phyloP scores from a whole-genome alignment of 2,888 invertebrate species.

The Himalopsyche anomala region DNA sequence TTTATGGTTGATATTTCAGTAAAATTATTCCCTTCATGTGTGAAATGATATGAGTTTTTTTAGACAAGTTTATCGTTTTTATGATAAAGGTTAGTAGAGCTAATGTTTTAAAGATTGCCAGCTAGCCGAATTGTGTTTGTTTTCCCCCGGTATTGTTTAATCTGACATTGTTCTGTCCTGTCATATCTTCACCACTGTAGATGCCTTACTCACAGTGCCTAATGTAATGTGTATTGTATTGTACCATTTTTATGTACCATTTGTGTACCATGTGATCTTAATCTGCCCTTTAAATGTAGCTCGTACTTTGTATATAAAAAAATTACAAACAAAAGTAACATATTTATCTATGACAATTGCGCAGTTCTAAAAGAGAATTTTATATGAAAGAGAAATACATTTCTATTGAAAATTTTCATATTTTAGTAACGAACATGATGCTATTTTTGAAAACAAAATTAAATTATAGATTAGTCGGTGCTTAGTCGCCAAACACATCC shows the following conservation, averaged over 20 bases:
- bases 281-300: slow-evolving; percentile 65
- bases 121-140: slow-evolving; percentile 8
- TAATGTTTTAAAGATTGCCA: slow-evolving; percentile 8
- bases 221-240: slow-evolving; percentile 74
- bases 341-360: slow-evolving; percentile 57
- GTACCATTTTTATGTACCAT: slow-evolving; percentile 66
- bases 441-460: slow-evolving; percentile 55
- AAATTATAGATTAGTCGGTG: slow-evolving; percentile 43
- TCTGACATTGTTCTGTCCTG: slow-evolving; percentile 68
- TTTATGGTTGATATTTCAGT: too few relatives aligned
- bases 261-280: slow-evolving; percentile 66
- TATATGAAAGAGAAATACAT: slow-evolving; percentile 55
- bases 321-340: slow-evolving; percentile 65
- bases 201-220: slow-evolving; percentile 92
- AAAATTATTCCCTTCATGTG: too few relatives aligned
- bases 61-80: not conserved
- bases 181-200: slow-evolving; percentile 85
- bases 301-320: slow-evolving; percentile 64
- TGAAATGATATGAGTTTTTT: too few relatives aligned
- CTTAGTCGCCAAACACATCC: not conserved
- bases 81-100: slow-evolving; percentile 1
- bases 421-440: slow-evolving; percentile 57
- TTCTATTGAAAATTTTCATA: slow-evolving; percentile 57
- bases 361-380: slow-evolving; percentile 60
- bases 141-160: slow-evolving; percentile 41